Evolutionary conservation across 2,888 invertebrate genomes (phyloP), one percentile per base, ranked within the genome.

Genomic region (Autographa pulchrina): DNA sequence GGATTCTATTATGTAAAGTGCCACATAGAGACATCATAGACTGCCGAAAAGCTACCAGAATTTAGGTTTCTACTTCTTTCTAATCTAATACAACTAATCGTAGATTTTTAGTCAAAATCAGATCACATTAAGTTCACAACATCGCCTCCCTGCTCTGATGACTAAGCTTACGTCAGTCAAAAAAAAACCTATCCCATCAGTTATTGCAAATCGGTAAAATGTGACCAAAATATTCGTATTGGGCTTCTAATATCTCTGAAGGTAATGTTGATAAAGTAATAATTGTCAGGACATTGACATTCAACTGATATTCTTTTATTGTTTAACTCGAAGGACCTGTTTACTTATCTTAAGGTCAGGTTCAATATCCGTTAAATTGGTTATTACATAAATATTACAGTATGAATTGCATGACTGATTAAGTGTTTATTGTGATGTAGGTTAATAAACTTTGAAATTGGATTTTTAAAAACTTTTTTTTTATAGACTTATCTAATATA

Each of bases 241-340:
- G 14, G n/a, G 48, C n/a, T 48, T 16, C 2, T 4, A 48, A n/a
- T 16, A 16, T 16, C 43, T 43, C 43, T n/a, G 48, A 48, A 48
- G 48, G 48, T 48, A n/a, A 43, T 6, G 7, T 38, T 48, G 48
- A 48, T 48, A 48, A 48, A 48, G 48, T 48, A 48, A 48, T 48
- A 48, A 48, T n/a, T n/a, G 48, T 48, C 48, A 48, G 48, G 48
- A 48, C 48, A 48, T 48, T 48, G 48, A 48, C 48, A 48, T 48
- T 48, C 48, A n/a, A 48, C 48, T n/a, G 48, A 48, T 48, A 48
- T 48, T 48, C n/a, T 38, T 48, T 48, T 43, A 43, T n/a, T 48
- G n/a, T n/a, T n/a, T 1, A 43, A 16, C n/a, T 8, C 6, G 48
- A 48, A 48, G 48, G 48, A 48, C n/a, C 48, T n/a, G 48, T n/a